phyloP scores from a whole-genome alignment of 2,888 invertebrate species.

The Adela reaumurella region DNA sequence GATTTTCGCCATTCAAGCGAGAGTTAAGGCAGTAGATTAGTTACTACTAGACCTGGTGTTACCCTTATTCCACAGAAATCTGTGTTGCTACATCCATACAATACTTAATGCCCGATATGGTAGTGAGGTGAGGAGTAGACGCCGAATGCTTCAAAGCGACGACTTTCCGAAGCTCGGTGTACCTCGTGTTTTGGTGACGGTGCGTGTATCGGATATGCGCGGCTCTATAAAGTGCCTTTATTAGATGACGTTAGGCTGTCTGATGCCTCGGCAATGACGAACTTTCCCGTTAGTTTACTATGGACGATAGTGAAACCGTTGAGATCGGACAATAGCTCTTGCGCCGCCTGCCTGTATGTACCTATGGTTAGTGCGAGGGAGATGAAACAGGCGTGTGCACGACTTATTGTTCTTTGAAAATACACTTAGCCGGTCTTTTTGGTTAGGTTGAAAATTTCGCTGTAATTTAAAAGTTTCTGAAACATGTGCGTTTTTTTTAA shows the following conservation, averaged over 20 bases:
- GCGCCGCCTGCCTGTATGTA: slow-evolving; percentile 16
- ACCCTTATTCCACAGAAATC: too few species aligned
- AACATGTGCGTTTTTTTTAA: too few species aligned
- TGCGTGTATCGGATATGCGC: background rate
- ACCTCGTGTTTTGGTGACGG: background rate
- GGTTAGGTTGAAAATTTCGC: too few species aligned
- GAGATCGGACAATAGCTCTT: slow-evolving; percentile 44
- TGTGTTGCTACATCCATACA: too few species aligned
- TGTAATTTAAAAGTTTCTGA: too few species aligned
- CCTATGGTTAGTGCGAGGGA: background rate
- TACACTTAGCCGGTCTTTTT: too few species aligned
- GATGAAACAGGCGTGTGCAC: slow-evolving; percentile 25
- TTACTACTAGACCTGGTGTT: too few species aligned
- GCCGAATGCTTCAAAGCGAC: background rate
- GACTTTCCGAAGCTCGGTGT: background rate
- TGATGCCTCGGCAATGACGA: background rate
- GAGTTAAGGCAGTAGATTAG: too few species aligned
- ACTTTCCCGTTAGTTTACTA: background rate
- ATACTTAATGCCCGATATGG: too few species aligned
- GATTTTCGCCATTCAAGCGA: slow-evolving; percentile 34
- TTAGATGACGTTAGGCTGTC: background rate
- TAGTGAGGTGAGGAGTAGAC: background rate
- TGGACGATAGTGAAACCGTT: slow-evolving; percentile 8
- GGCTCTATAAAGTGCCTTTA: background rate
- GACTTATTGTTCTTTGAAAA: slow-evolving; percentile 45